phyloP scores from a whole-genome alignment of 2,113 vertebrate species.

The Calypte anna region DNA sequence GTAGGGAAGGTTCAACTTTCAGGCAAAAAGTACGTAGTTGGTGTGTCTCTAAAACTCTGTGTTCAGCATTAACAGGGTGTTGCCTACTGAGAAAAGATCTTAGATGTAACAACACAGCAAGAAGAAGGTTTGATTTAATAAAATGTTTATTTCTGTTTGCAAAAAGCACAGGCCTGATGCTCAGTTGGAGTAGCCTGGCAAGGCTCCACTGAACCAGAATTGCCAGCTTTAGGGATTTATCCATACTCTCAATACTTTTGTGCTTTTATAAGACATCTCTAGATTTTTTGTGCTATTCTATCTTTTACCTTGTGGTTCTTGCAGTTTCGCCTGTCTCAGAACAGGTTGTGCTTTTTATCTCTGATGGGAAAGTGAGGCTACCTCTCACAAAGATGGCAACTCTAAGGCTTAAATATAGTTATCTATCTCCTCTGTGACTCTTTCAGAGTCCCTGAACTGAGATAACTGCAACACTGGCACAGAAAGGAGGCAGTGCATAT shows the following conservation, averaged over 20 bases:
- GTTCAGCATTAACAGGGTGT: neutral
- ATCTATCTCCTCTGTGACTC: conserved; percentile 48
- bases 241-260: neutral
- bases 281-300: neutral
- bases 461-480: conserved; percentile 21
- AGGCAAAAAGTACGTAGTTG: neutral
- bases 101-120: neutral
- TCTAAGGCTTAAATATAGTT: conserved; percentile 55
- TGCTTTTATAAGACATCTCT: neutral
- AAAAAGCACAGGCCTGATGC: neutral
- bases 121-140: conserved; percentile 23
- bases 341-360: conserved; percentile 30
- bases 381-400: conserved; percentile 19
- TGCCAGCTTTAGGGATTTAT: conserved; percentile 27
- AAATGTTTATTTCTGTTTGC: conserved; percentile 28
- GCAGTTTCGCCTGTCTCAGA: conserved; percentile 14
- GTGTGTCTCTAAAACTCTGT: neutral
- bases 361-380: conserved; percentile 21
- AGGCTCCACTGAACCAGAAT: neutral
- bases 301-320: neutral
- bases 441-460: conserved; percentile 29
- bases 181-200: neutral
- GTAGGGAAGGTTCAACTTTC: neutral
- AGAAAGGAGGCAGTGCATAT: neutral
- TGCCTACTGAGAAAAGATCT: conserved; percentile 5